phyloP scores from a whole-genome alignment of 2,113 vertebrate species.

The Leptosomus discolor region DNA sequence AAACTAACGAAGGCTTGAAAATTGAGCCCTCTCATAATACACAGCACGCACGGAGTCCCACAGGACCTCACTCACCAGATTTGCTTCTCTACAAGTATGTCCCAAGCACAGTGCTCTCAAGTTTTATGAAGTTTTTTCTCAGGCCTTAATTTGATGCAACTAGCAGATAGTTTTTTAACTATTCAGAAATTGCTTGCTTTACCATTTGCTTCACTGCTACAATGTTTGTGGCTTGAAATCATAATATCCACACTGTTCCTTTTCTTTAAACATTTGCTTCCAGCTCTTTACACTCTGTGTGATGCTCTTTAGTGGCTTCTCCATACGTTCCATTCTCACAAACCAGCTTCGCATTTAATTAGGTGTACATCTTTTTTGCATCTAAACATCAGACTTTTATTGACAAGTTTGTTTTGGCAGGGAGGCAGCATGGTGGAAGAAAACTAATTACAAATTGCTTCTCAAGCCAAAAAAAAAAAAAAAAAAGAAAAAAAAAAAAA shows the following conservation, averaged over 20 bases:
- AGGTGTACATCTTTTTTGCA: slow-evolving; percentile 36
- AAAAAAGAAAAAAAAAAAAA: background rate
- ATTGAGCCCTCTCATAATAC: background rate
- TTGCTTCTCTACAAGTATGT: fast-evolving
- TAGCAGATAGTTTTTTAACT: background rate
- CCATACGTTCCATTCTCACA: slow-evolving; percentile 22
- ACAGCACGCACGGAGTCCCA: background rate
- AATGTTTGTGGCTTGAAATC: background rate
- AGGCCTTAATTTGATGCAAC: slow-evolving; percentile 8
- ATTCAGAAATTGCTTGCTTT: background rate
- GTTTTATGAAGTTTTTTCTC: slow-evolving; percentile 15
- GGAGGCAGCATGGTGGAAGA: background rate
- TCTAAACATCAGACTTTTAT: slow-evolving; percentile 43
- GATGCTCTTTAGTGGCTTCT: slow-evolving; percentile 43
- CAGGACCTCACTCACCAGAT: background rate
- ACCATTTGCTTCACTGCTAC: background rate
- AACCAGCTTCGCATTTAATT: slow-evolving; percentile 43
- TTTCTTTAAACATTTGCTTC: slow-evolving; percentile 35
- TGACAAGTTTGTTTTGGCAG: slow-evolving; percentile 56
- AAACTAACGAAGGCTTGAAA: background rate
- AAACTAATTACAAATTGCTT: slow-evolving; percentile 25
- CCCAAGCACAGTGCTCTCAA: background rate
- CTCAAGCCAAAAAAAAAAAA: background rate
- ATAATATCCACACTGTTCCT: background rate
- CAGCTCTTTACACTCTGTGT: slow-evolving; percentile 29